Conservation (phyloP, 2,888 invertebrate genomes). For the Thera obeliscata region DNA sequence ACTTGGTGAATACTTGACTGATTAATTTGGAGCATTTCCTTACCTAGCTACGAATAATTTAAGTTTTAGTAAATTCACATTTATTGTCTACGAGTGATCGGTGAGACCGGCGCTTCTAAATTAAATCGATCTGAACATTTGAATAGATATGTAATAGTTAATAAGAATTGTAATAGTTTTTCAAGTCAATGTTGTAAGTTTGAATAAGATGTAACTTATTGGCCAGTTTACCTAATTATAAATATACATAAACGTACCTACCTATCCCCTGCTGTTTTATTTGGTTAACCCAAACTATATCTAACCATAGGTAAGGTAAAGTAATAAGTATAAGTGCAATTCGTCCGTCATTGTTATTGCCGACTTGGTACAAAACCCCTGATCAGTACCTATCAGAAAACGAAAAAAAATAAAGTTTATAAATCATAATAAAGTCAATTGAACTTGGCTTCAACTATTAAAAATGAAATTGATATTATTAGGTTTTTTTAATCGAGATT, state of each 20-base stretch:
- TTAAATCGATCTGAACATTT: conserved; percentile 20
- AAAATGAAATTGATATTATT: too few relatives aligned
- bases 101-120: conserved; percentile 57
- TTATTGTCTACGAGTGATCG: conserved; percentile 47
- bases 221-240: conserved; percentile 65
- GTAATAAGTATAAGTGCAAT: too few relatives aligned
- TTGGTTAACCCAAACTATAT: conserved; percentile 5
- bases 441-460: too few relatives aligned
- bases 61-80: conserved; percentile 33
- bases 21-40: conserved; percentile 51
- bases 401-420: too few relatives aligned
- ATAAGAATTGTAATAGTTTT: conserved; percentile 38
- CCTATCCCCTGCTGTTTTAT: conserved; percentile 52
- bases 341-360: too few relatives aligned
- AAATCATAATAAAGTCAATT: too few relatives aligned
- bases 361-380: too few relatives aligned
- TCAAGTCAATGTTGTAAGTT: conserved; percentile 59
- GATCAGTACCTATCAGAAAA: too few relatives aligned
- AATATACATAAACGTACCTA: conserved; percentile 49
- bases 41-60: conserved; percentile 39
- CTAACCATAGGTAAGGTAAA: too few relatives aligned
- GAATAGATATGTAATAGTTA: conserved; percentile 5
- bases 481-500: too few relatives aligned
- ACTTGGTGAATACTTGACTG: conserved; percentile 51
- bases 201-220: conserved; percentile 68